Base-by-base conservation (phyloP, 2,113 vertebrate species). In the Apodemus speciosus region DNA sequence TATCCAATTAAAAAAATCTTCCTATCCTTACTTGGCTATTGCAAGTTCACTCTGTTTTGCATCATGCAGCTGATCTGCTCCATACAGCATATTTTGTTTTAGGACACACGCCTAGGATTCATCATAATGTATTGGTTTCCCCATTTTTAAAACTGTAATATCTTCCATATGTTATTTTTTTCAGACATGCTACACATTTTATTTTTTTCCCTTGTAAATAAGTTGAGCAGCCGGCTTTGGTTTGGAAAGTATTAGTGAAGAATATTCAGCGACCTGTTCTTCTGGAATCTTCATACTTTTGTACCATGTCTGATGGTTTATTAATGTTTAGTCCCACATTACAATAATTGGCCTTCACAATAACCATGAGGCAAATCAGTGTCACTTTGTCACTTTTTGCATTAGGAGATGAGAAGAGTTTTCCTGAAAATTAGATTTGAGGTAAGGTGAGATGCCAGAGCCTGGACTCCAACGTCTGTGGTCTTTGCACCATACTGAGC, bases 101-200 rank as follows among this genome's bases (percentile, higher is more conserved):
- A 95, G 92, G 79, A 89, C 25, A 27, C 79, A 94, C 87, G 93
- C 83, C 79, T 95, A 94, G 58, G 72, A 80, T 96, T 97, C 88
- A 32, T 93, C 97, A 89, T 93, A 96, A 95, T 94, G 94, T 56
- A 20, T 51, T 92, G 88, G n/a, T 69, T 95, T 97, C 38, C 88
- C 72, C 58, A 60, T 87, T 97, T 95, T 97, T 30, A 35, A 93
- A 89, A 92, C 49, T 83, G 49, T 97, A 96, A 97, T 98, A 95
- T 97, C 38, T 96, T 95, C 75, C 96, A 97, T 91, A 97, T 98
- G 93, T 92, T 97, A 9, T 51, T 94, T 90, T 62, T 92, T 66
- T 40, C 43, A 94, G 85, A 94, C 96, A 96, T 96, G 75, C 72
- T 97, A 89, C 80, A 96, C 93, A 95, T 96, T 96, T 97, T 95